phyloP scores from a whole-genome alignment of 2,113 vertebrate species.

The Steatornis caripensis region DNA sequence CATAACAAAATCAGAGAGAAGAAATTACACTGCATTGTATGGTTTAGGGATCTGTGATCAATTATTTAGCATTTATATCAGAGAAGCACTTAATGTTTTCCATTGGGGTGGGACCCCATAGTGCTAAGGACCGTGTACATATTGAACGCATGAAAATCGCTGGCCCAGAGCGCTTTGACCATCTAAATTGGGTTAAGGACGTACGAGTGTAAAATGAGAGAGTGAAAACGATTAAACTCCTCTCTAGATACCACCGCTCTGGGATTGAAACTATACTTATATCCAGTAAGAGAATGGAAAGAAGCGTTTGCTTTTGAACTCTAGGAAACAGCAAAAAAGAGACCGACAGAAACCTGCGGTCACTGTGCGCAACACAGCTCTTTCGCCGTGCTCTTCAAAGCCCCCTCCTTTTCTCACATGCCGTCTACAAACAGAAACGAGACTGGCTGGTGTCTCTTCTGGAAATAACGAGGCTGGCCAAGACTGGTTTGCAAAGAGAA shows the following conservation, averaged over 20 bases:
- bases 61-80: constrained; percentile 32
- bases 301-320: neutral
- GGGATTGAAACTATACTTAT: neutral
- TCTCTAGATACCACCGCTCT: neutral
- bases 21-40: neutral
- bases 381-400: neutral
- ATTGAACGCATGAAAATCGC: accelerated
- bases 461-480: neutral
- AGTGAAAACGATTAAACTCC: neutral
- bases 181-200: neutral
- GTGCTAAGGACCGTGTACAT: neutral
- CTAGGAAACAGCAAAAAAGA: neutral
- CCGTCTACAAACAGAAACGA: neutral
- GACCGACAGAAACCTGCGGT: neutral
- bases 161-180: neutral
- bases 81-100: neutral
- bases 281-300: neutral
- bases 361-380: neutral
- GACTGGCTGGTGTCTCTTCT: neutral
- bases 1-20: constrained; percentile 8
- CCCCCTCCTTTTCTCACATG: neutral
- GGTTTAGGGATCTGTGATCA: constrained; percentile 15
- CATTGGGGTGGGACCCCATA: neutral
- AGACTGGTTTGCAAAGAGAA: neutral
- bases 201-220: neutral